Percentiles rank a stretch among this genome's conserved stretches.
These are phyloP conservation scores for Motacilla tschutschensis DNA, from an alignment of 2,113 vertebrate species.

Conservation along the genomic window DNA sequence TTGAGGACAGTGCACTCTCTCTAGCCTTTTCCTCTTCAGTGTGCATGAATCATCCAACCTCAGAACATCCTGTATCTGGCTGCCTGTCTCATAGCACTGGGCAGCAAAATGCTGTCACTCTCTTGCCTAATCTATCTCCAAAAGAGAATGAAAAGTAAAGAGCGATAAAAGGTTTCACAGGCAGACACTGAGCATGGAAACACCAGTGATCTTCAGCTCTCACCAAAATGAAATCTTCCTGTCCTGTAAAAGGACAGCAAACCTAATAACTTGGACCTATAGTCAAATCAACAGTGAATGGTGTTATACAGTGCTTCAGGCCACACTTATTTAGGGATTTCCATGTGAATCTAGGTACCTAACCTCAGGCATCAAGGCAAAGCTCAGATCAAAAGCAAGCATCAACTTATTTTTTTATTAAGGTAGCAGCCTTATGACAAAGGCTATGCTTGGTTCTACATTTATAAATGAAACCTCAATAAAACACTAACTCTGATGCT, in stretches of 20 bases:
- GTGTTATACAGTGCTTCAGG: background rate
- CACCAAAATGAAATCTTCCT: background rate
- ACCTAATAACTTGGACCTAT: background rate
- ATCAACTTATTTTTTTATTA: background rate
- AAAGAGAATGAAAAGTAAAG: background rate
- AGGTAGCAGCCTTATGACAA: background rate
- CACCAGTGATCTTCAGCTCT: background rate
- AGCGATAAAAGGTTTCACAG: background rate
- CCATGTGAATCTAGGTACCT: background rate
- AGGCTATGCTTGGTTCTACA: background rate
- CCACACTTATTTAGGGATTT: background rate
- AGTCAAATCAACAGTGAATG: background rate
- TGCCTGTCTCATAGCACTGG: background rate
- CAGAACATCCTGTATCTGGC: background rate
- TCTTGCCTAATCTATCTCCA: background rate
- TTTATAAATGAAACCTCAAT: slow-evolving; percentile 1
- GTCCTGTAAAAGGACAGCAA: background rate
- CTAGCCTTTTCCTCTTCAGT: background rate
- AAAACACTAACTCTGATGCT: background rate
- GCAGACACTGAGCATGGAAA: background rate
- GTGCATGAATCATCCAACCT: background rate
- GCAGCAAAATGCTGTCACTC: accelerated
- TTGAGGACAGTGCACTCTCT: background rate
- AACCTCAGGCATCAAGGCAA: background rate
- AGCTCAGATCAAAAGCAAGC: background rate